phyloP scores from a whole-genome alignment of 2,888 invertebrate genomes.

The Leucania comma region DNA sequence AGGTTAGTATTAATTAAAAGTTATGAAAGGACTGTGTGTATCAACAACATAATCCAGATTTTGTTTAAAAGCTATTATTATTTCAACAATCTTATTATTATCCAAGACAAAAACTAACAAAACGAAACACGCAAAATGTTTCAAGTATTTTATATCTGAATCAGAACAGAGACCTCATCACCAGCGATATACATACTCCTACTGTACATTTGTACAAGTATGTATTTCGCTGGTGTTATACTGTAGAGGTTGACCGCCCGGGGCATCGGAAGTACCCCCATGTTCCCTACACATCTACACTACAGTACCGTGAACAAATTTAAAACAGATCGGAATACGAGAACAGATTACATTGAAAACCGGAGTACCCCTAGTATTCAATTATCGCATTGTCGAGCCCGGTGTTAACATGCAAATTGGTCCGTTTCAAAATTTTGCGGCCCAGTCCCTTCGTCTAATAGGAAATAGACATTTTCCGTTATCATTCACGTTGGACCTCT shows the following conservation, averaged over 20 bases:
- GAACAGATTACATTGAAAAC: conserved; percentile 79
- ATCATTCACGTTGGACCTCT: conserved; percentile 81
- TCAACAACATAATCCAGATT: too few relatives aligned
- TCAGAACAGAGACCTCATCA: conserved; percentile 12
- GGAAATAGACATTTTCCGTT: conserved; percentile 86
- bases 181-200: conserved; percentile 1
- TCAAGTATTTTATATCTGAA: neutral
- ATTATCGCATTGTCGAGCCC: conserved; percentile 79
- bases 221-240: neutral
- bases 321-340: conserved; percentile 74
- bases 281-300: conserved; percentile 4
- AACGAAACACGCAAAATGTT: conserved; percentile 1
- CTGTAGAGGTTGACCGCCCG: conserved; percentile 6
- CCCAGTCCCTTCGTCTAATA: conserved; percentile 78
- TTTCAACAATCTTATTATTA: neutral
- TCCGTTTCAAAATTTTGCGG: conserved; percentile 82
- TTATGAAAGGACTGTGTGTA: too few relatives aligned
- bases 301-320: conserved; percentile 67
- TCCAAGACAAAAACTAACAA: neutral
- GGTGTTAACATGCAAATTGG: conserved; percentile 88
- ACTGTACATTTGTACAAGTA: too few relatives aligned
- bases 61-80: too few relatives aligned
- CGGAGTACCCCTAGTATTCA: conserved; percentile 74
- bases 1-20: too few relatives aligned
- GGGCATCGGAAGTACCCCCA: conserved; percentile 18